Evolutionary conservation across 2,797 vertebrate genomes (phyloP), one percentile per base, ranked within the genome.

Genomic region (Xenops minutus): DNA sequence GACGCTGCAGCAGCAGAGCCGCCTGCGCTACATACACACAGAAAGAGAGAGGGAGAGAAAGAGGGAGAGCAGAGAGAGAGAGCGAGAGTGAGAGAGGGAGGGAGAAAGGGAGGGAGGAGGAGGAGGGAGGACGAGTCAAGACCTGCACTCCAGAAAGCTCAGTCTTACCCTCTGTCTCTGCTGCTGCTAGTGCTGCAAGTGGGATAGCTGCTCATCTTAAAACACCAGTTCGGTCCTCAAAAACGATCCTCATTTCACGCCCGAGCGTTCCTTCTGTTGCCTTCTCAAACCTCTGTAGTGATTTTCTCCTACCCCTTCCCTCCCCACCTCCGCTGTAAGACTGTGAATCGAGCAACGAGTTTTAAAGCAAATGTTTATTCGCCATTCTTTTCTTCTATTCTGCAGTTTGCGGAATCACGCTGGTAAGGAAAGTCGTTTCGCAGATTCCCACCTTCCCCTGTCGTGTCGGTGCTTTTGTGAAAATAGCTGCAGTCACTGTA

Each of bases 1-100:
- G 94, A 79, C 85, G 96, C 94, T 89, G 95, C 97, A 81, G 96
- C 96, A 88, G 95, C 67, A 84, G 30, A 92, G 75, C 94, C 68
- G 88, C 95, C 14, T 90, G 96, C 95, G 93, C 96, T 97, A 97
- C 97, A 96, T 82, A 93, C 91, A 92, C 51, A 73, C 19, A 85
- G 77, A 88, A 74, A 89, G 86, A 87, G 89, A 87, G 94, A 78
- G 89, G 51, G 90, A 88, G 83, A 88, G 93, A 92, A 64, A 83
- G 80, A 88, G 88, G 48, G 89, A 95, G 79, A 66, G 34, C 41
- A 71, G 39, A 72, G 91, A 67, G 96, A 91, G 94, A 59, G 69
- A 14, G 49, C 59, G 90, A 2, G 74, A 24, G 43, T 58, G 93
- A 1, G 37, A 49, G 51, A 59, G 90, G 27, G 96, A 85, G 95